These are phyloP conservation scores for Toxotes jaculatrix DNA, from an alignment of 2,113 vertebrate genomes.

Conservation along the genomic window DNA sequence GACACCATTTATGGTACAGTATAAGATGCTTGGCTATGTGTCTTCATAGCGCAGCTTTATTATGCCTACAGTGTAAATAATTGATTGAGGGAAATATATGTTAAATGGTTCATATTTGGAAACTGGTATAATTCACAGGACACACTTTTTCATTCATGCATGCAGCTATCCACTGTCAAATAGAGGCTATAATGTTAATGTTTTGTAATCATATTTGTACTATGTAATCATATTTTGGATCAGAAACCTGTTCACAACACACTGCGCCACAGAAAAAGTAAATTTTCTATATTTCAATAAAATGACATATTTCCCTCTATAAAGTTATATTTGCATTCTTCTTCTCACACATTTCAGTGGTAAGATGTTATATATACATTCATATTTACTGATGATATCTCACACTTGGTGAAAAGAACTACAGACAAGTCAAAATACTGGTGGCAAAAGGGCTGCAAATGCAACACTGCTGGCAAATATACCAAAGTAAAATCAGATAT, in stretches of 20 bases:
- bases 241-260: slow-evolving; percentile 38
- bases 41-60: slow-evolving; percentile 9
- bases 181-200: slow-evolving; percentile 27
- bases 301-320: slow-evolving; percentile 42
- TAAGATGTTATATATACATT: no score
- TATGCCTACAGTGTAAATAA: slow-evolving; percentile 34
- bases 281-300: slow-evolving; percentile 64
- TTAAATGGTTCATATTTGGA: slow-evolving; percentile 15
- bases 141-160: slow-evolving; percentile 17
- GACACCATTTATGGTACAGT: slow-evolving; percentile 6
- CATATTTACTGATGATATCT: no score
- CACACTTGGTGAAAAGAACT: no score
- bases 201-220: slow-evolving; percentile 56
- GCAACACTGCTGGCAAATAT: no score
- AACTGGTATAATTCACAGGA: slow-evolving; percentile 12
- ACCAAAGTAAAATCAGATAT: no score
- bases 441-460: neutral
- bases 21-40: neutral
- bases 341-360: no score
- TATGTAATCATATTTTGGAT: slow-evolving; percentile 21
- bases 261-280: slow-evolving; percentile 16
- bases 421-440: no score
- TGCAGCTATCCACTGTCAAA: slow-evolving; percentile 18
- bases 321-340: neutral
- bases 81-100: neutral